Conservation (phyloP, 2,113 vertebrate species). For the Dipodomys merriami region DNA sequence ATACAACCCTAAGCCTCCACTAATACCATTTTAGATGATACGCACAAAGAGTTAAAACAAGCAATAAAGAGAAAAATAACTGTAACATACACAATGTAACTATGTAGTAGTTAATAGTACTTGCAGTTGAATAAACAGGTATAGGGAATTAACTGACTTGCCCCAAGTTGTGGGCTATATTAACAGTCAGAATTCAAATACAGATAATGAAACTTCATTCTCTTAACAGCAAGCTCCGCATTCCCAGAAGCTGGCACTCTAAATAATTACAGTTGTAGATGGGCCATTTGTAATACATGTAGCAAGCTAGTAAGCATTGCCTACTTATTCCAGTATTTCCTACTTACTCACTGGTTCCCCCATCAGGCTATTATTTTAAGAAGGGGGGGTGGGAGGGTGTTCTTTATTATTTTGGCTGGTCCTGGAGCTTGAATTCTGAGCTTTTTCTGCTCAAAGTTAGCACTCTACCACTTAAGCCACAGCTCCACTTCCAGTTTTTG, state of each 20-base stretch:
- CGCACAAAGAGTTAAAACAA: background rate
- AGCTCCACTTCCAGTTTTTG: no score
- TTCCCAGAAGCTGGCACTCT: background rate
- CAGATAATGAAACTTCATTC: background rate
- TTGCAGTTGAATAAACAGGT: constrained; percentile 3
- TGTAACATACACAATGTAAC: background rate
- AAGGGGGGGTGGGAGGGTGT: no score
- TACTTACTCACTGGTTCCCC: background rate
- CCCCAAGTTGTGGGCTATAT: background rate
- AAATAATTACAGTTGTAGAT: background rate
- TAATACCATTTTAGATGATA: background rate
- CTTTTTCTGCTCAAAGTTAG: no score
- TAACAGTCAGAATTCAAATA: background rate
- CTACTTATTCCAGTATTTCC: no score
- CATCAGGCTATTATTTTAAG: background rate
- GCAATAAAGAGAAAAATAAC: background rate
- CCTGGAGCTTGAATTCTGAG: no score
- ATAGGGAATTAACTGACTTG: background rate
- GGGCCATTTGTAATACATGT: no score
- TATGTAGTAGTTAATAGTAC: background rate
- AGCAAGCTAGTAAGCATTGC: no score
- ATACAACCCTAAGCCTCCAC: background rate
- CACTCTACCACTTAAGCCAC: no score
- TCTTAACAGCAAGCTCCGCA: background rate
- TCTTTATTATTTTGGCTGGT: no score